Conservation (phyloP, 1,140 invertebrate species). For the Drosophila orena region DNA sequence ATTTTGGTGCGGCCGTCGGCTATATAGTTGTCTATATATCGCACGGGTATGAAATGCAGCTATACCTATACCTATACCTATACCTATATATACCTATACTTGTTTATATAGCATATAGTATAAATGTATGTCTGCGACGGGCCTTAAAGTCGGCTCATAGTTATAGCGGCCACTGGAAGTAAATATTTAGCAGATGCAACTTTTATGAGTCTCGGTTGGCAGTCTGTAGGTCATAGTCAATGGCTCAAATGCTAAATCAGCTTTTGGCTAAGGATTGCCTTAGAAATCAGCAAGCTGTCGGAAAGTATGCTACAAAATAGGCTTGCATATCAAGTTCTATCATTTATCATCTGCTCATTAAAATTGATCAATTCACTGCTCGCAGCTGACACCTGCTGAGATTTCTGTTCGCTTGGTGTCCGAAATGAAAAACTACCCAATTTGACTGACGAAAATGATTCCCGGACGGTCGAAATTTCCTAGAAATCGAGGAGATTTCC, state of each 20-base stretch:
- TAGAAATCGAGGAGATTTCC: no score
- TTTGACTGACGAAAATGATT: no score
- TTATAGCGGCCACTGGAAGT: slow-evolving; percentile 4
- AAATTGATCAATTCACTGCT: no score
- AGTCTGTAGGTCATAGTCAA: slow-evolving; percentile 13
- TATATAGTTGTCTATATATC: slow-evolving; percentile 30
- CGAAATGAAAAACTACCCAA: no score
- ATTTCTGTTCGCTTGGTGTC: no score
- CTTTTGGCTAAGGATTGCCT: not conserved
- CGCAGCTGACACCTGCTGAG: no score
- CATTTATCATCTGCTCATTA: not conserved
- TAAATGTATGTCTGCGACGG: slow-evolving; percentile 9
- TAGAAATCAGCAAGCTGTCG: not conserved
- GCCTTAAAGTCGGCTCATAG: slow-evolving; percentile 1
- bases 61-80: slow-evolving; percentile 3
- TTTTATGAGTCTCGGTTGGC: slow-evolving; percentile 3
- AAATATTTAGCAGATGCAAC: slow-evolving; percentile 41
- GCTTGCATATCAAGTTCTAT: not conserved
- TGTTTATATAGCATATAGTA: not conserved
- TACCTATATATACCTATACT: slow-evolving; percentile 3
- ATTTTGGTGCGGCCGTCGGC: slow-evolving; percentile 34
- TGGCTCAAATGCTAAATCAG: not conserved
- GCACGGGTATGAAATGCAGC: not conserved
- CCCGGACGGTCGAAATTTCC: no score
- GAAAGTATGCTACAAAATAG: not conserved